A percentile compares a stretch with the other conserved stretches of the same genome.
These are phyloP conservation scores for Chroicocephalus ridibundus DNA, from an alignment of 2,113 vertebrate genomes.

Conservation along the genomic window DNA sequence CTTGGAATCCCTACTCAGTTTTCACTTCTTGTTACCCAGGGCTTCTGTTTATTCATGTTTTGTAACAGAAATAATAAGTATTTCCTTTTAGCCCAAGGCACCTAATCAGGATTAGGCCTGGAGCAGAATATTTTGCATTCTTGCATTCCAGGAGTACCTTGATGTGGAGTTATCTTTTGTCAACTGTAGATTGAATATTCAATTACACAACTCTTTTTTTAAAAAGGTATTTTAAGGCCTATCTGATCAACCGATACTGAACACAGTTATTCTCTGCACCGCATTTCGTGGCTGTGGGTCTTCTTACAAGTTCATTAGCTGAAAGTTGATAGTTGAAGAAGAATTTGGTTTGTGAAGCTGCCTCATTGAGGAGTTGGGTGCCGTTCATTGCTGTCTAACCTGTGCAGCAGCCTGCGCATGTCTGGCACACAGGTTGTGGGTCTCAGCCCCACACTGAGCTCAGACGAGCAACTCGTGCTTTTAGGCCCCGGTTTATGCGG, in stretches of 20 bases:
- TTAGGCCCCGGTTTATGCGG: not conserved
- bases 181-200: conserved; percentile 19
- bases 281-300: not conserved
- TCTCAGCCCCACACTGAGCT: not conserved
- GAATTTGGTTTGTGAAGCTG: not conserved
- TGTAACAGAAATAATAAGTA: conserved; percentile 55
- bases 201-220: not conserved
- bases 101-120: conserved; percentile 43
- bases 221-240: conserved; percentile 1
- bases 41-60: conserved; percentile 61
- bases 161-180: conserved; percentile 46
- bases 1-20: conserved; percentile 29
- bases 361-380: not conserved
- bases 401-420: not conserved
- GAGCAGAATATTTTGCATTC: conserved; percentile 56
- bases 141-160: conserved; percentile 19
- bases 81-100: conserved; percentile 55
- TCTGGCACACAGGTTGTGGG: not conserved
- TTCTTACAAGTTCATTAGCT: not conserved
- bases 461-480: not conserved
- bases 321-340: not conserved
- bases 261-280: not conserved
- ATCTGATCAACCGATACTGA: not conserved
- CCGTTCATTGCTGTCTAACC: not conserved
- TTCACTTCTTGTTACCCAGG: conserved; percentile 23